These are phyloP conservation scores for Zaprionus obscuricornis DNA, from an alignment of 2,888 invertebrate genomes.

Conservation along the genomic window DNA sequence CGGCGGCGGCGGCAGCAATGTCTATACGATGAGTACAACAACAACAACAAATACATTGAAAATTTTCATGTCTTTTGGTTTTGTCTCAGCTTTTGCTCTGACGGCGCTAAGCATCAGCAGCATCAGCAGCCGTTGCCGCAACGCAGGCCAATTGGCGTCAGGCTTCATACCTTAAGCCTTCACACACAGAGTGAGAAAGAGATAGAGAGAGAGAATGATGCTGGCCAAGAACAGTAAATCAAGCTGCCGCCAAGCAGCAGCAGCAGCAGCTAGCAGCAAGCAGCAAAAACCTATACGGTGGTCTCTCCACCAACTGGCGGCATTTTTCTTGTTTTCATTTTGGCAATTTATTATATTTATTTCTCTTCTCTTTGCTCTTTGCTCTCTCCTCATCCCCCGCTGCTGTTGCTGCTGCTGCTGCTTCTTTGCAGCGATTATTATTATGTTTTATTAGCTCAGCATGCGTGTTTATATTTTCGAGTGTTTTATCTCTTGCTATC, in stretches of 20 bases:
- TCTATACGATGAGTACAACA: constrained; percentile 46
- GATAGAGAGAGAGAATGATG: constrained; percentile 13
- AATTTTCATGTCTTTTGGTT: constrained; percentile 45
- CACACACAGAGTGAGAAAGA: constrained; percentile 4
- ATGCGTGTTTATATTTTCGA: not conserved
- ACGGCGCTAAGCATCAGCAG: constrained; percentile 62
- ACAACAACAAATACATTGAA: constrained; percentile 8
- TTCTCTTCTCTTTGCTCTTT: constrained; percentile 30
- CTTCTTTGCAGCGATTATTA: constrained; percentile 33
- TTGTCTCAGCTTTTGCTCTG: constrained; percentile 47
- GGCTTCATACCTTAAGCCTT: constrained; percentile 61
- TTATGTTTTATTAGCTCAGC: constrained; percentile 46
- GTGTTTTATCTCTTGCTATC: no score
- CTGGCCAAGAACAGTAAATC: constrained; percentile 63
- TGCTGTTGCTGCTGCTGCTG: no score
- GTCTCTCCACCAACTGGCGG: constrained; percentile 64
- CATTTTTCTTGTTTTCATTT: constrained; percentile 61
- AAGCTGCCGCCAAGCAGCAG: constrained; percentile 58
- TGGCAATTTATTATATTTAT: constrained; percentile 48
- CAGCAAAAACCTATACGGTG: constrained; percentile 63
- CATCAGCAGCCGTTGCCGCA: no score
- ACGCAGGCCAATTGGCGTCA: constrained; percentile 73
- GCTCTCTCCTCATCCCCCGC: no score
- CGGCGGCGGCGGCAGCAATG: constrained; percentile 38
- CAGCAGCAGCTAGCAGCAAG: constrained; percentile 18